Evolutionary conservation across 2,113 vertebrate genomes (phyloP).

Genomic region (Phrynosoma blainvillii): DNA sequence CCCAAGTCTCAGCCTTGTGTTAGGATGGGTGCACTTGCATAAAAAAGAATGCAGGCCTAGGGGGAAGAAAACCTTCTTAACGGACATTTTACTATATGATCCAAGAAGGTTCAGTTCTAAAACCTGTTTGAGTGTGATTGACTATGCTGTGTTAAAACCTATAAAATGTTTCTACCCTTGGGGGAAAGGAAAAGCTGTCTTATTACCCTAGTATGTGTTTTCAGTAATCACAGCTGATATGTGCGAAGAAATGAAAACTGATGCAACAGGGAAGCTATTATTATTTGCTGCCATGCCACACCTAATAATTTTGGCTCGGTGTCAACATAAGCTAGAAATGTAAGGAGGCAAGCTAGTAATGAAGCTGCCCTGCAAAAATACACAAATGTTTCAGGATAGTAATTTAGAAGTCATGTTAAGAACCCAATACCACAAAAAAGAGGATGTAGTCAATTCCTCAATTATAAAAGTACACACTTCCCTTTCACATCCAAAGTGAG

Average conservation of each 20-base stretch:
- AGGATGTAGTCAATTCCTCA: slow-evolving; percentile 1
- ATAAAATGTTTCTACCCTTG: background rate
- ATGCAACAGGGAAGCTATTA: background rate
- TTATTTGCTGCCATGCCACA: background rate
- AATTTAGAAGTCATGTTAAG: slow-evolving; percentile 14
- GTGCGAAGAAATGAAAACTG: background rate
- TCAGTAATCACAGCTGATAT: background rate
- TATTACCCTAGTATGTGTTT: background rate
- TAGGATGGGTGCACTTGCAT: too few relatives aligned
- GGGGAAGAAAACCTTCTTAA: too few relatives aligned
- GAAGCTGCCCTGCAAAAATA: background rate
- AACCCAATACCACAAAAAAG: slow-evolving; percentile 15
- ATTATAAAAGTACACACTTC: background rate
- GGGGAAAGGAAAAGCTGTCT: background rate
- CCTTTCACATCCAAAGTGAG: background rate
- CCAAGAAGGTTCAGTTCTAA: background rate
- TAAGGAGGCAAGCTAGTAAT: background rate
- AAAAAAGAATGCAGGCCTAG: too few relatives aligned
- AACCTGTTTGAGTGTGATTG: background rate
- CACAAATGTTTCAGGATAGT: background rate
- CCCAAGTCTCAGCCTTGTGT: too few relatives aligned
- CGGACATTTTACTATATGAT: too few relatives aligned
- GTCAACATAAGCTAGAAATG: slow-evolving; percentile 11
- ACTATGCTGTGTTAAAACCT: background rate
- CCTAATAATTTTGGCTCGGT: background rate